Evolutionary conservation across 2,797 vertebrate genomes (phyloP).

Genomic region (Etheostoma perlongum): DNA sequence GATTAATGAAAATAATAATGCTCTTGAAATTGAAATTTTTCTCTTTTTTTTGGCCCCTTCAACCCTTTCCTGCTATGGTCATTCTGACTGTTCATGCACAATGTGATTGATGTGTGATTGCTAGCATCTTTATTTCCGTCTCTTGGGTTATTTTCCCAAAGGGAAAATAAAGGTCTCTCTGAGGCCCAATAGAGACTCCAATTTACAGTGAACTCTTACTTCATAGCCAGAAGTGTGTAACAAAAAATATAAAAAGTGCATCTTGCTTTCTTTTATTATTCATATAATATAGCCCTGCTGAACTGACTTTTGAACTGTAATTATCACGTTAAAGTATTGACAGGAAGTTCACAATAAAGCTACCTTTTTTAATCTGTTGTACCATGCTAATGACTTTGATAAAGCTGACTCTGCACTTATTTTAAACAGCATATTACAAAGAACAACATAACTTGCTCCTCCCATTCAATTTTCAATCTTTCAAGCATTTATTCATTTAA

Average conservation of each 20-base stretch:
- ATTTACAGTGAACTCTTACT: conserved; percentile 60
- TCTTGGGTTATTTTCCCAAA: conserved; percentile 56
- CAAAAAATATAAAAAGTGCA: conserved; percentile 19
- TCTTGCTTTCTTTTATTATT: conserved; percentile 32
- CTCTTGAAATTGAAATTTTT: conserved; percentile 99
- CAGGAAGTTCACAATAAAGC: conserved; percentile 27
- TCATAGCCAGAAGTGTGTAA: conserved; percentile 35
- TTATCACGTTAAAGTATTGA: conserved; percentile 25
- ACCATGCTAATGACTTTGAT: background rate
- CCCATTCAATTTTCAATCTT: conserved; percentile 22
- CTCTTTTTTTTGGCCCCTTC: conserved; percentile 86
- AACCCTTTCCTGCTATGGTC: conserved; percentile 83
- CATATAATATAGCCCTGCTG: conserved; percentile 30
- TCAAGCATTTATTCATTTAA: conserved; percentile 40
- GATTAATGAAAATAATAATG: conserved; percentile 99
- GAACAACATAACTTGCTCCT: conserved; percentile 5
- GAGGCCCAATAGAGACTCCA: conserved; percentile 53
- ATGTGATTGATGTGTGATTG: conserved; percentile 93
- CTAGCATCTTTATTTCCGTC: conserved; percentile 82
- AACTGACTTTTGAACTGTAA: conserved; percentile 43
- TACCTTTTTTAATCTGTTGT: conserved; percentile 12
- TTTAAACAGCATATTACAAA: conserved; percentile 27
- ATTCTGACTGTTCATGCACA: conserved; percentile 91
- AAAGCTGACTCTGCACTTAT: conserved; percentile 15
- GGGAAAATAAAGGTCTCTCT: conserved; percentile 56